Base-by-base conservation (phyloP, 2,113 vertebrate genomes). In the Sardina pilchardus region DNA sequence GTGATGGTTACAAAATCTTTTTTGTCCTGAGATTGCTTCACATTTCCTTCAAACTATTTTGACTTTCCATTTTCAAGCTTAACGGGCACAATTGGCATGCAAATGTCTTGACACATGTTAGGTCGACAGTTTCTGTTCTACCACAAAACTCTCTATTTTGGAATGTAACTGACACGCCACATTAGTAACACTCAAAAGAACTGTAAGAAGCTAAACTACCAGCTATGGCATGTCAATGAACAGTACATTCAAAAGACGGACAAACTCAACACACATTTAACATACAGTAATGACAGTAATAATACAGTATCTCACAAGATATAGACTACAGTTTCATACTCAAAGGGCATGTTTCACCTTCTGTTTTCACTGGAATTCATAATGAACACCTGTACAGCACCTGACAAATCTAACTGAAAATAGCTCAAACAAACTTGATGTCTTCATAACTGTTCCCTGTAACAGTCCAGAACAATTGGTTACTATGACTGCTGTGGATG, bases 1-100 rank as follows among this genome's bases (percentile, higher is more conserved):
- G n/a, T 30, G n/a, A 71, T 71, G n/a, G 63, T 71, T 71, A 71
- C 63, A 71, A 26, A 71, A 71, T 71, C 63, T 71, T 26, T 71
- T 71, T n/a, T n/a, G n/a, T n/a, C n/a, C n/a, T 34, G n/a, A 30
- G 8, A 26, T 26, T 71, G 59, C n/a, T 67, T 34, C 63, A 71
- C 10, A 71, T 71, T 34, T 71, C 10, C 63, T 71, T 71, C 12
- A 10, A 71, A 14, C n/a, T 10, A 34, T 30, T 50, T 6, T 17
- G 48, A 50, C 17, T 50, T 50, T 63, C 59, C 21, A n/a, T 63
- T 21, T 26, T 19, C n/a, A 26, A 63, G 7, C 59, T 10, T 63
- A n/a, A 63, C 59, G 26, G 21, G 21, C 21, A 63, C 21, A 63
- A 6, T 3, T 42, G 48, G 48, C 48, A 50, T 17, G 48, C 39